phyloP scores from a whole-genome alignment of 2,797 vertebrate genomes.

The Calcarius lapponicus region DNA sequence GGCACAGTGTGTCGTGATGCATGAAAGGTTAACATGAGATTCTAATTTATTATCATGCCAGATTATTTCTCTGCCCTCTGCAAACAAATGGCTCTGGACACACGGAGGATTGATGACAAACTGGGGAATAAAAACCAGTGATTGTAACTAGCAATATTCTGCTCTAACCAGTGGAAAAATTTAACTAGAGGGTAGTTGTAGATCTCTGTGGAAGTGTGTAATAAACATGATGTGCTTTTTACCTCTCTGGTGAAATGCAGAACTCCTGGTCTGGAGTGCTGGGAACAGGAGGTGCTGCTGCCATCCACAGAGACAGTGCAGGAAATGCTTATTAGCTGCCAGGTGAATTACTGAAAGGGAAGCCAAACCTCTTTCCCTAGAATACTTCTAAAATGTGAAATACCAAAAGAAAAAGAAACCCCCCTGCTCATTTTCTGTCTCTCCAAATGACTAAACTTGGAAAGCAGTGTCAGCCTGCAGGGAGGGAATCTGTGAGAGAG shows the following conservation, averaged over 20 bases:
- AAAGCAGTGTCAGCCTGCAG: neutral
- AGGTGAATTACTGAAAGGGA: neutral
- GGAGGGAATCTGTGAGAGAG: neutral
- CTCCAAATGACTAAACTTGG: neutral
- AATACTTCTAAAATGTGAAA: neutral
- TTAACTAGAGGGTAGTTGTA: neutral
- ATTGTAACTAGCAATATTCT: neutral
- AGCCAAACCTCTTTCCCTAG: neutral
- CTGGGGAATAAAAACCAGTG: neutral
- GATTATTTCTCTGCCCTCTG: neutral
- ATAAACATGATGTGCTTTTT: neutral
- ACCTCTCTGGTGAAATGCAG: neutral
- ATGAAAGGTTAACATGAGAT: neutral
- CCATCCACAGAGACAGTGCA: neutral
- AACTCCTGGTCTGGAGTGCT: neutral
- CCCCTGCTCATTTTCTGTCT: neutral
- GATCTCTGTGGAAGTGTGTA: neutral
- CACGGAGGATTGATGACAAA: neutral
- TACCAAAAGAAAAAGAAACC: neutral
- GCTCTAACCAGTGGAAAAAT: neutral
- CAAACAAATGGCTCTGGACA: neutral
- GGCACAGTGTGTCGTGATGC: neutral
- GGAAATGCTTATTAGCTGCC: neutral
- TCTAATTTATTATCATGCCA: neutral
- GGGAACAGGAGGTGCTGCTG: neutral